Evolutionary conservation across 2,113 vertebrate genomes (phyloP).

Genomic region (Catharus bicknelli): DNA sequence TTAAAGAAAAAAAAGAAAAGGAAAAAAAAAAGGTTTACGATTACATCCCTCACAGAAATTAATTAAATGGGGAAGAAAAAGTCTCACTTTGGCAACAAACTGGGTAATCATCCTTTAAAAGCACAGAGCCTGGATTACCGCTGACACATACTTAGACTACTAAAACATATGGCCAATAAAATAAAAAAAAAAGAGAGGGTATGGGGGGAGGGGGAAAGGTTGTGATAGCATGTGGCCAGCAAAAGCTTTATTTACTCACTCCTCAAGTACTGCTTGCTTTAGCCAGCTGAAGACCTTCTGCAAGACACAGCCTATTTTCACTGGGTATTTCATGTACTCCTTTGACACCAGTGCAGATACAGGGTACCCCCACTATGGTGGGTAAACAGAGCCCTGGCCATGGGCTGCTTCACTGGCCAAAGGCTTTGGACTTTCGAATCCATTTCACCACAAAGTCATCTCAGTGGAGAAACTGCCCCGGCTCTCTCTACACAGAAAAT

Average conservation of each 20-base stretch:
- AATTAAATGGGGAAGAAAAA: conserved; percentile 10
- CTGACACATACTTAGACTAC: conserved; percentile 42
- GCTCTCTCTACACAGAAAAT: rapidly evolving
- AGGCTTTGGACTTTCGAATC: not conserved
- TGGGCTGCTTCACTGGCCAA: rapidly evolving
- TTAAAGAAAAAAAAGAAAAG: not conserved
- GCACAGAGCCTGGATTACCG: not conserved
- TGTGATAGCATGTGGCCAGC: conserved; percentile 18
- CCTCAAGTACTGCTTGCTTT: not conserved
- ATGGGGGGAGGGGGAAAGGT: not conserved
- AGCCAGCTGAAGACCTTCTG: not conserved
- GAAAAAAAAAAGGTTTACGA: not conserved
- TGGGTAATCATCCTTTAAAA: conserved; percentile 34
- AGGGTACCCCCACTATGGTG: rapidly evolving
- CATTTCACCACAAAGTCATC: not conserved
- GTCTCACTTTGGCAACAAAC: not conserved
- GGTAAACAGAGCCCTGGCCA: not conserved
- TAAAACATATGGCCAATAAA: conserved; percentile 52
- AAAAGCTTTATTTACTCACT: conserved; percentile 9
- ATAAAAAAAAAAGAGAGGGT: rapidly evolving
- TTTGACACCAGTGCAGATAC: not conserved
- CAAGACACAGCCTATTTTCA: not conserved
- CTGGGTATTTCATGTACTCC: not conserved
- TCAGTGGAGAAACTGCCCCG: rapidly evolving
- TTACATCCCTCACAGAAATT: not conserved